A percentile compares a stretch with the other conserved stretches of the same genome.
Evolutionary conservation across 2,113 vertebrate species (phyloP).

Genomic region (Caracal caracal): DNA sequence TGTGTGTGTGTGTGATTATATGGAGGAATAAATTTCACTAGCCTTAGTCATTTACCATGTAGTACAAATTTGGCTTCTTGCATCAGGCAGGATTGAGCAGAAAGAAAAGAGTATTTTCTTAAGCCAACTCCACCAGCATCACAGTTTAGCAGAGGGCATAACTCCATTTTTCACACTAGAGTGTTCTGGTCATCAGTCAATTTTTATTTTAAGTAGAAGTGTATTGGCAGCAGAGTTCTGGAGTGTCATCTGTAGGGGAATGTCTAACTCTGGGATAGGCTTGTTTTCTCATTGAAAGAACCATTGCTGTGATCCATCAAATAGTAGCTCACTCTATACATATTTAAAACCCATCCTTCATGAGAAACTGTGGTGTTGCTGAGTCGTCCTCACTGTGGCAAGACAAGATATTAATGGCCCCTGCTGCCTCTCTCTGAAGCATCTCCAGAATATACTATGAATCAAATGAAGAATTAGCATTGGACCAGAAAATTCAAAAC

Average conservation of each 20-base stretch:
- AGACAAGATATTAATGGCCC: constrained; percentile 66
- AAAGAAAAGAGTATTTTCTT: constrained; percentile 30
- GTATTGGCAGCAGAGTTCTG: constrained; percentile 52
- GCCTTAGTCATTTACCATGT: not conserved
- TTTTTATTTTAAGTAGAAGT: constrained; percentile 69
- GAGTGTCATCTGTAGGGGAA: constrained; percentile 36
- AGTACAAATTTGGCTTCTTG: not conserved
- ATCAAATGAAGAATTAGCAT: constrained; percentile 27
- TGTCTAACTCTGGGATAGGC: not conserved
- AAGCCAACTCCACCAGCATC: not conserved
- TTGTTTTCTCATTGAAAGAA: constrained; percentile 62
- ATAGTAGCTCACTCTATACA: constrained; percentile 27
- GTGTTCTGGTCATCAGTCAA: constrained; percentile 53
- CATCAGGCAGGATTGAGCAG: not conserved
- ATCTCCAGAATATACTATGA: constrained; percentile 34
- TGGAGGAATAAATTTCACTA: not conserved
- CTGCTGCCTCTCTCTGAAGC: not conserved
- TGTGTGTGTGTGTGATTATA: not conserved
- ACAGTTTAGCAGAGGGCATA: not conserved
- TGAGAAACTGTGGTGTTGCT: constrained; percentile 53
- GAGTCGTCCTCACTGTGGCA: constrained; percentile 14
- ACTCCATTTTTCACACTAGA: constrained; percentile 38
- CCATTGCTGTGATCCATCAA: constrained; percentile 69
- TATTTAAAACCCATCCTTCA: constrained; percentile 71
- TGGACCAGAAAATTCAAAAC: constrained; percentile 39